Evolutionary conservation across 64 coral and sea anemone species (phyloP).

Genomic region (Orbicella faveolata): DNA sequence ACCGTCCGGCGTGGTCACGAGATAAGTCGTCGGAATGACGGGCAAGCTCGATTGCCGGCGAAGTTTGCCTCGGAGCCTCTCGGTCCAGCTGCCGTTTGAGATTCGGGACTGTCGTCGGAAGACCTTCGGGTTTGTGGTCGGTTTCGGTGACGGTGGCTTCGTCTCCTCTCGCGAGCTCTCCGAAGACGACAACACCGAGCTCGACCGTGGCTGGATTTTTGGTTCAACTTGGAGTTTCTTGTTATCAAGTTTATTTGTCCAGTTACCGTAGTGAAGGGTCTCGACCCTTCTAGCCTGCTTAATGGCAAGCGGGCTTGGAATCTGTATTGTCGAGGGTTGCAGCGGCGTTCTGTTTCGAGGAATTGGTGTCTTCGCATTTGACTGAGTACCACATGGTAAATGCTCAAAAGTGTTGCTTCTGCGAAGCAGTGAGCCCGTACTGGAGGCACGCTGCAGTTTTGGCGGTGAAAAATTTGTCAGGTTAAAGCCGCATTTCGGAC

Average conservation of each 20-base stretch:
- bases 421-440: conserved; percentile 76
- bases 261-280: conserved; percentile 47
- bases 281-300: background rate
- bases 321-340: conserved; percentile 72
- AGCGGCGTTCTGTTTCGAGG: conserved; percentile 39
- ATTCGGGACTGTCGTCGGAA: conserved; percentile 58
- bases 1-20: conserved; percentile 86
- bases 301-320: conserved; percentile 51
- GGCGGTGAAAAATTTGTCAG: conserved; percentile 60
- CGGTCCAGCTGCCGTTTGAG: conserved; percentile 77
- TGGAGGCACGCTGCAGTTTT: conserved; percentile 69
- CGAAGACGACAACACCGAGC: background rate
- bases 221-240: conserved; percentile 7
- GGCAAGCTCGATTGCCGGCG: conserved; percentile 90
- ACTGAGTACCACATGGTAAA: background rate
- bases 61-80: conserved; percentile 75
- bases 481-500: conserved; percentile 77
- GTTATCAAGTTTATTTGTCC: conserved; percentile 30
- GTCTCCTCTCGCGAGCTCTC: background rate
- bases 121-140: background rate
- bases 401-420: conserved; percentile 65
- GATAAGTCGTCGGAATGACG: conserved; percentile 96
- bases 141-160: background rate
- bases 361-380: background rate
- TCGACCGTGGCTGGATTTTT: background rate